Evolutionary conservation across 2,797 vertebrate genomes (phyloP).

Genomic region (Artibeus lituratus): DNA sequence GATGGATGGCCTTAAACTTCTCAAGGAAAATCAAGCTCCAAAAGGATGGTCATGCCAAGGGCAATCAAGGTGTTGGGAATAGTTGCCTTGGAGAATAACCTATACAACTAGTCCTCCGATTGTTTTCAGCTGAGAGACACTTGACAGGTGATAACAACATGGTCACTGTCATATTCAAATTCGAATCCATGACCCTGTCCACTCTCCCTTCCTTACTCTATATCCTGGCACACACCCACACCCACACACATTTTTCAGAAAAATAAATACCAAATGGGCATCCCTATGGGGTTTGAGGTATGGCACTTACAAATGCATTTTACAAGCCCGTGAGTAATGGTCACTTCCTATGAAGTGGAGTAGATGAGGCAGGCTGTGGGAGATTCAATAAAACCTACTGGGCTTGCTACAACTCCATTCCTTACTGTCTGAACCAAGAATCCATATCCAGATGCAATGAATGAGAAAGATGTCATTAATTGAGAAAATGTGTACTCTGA

Average conservation of each 20-base stretch:
- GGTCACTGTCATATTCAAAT: background rate
- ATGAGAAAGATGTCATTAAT: slow-evolving; percentile 16
- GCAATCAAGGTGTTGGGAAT: background rate
- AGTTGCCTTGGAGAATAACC: background rate
- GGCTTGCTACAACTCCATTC: background rate
- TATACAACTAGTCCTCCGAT: background rate
- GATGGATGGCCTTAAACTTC: background rate
- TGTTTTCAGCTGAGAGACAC: background rate
- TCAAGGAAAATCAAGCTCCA: background rate
- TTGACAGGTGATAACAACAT: background rate
- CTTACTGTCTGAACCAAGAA: background rate
- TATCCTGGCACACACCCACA: background rate
- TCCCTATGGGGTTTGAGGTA: background rate
- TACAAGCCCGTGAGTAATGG: background rate
- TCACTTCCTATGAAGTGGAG: background rate
- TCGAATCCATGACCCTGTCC: background rate
- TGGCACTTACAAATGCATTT: background rate
- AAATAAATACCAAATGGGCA: background rate
- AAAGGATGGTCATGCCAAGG: background rate
- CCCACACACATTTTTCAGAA: background rate
- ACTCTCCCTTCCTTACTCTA: too few species aligned
- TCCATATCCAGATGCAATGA: background rate
- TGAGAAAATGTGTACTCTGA: background rate
- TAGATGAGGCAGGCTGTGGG: background rate
- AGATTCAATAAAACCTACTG: background rate